Evolutionary conservation across 2,113 vertebrate species (phyloP).

Genomic region (Phylloscopus trochiloides): DNA sequence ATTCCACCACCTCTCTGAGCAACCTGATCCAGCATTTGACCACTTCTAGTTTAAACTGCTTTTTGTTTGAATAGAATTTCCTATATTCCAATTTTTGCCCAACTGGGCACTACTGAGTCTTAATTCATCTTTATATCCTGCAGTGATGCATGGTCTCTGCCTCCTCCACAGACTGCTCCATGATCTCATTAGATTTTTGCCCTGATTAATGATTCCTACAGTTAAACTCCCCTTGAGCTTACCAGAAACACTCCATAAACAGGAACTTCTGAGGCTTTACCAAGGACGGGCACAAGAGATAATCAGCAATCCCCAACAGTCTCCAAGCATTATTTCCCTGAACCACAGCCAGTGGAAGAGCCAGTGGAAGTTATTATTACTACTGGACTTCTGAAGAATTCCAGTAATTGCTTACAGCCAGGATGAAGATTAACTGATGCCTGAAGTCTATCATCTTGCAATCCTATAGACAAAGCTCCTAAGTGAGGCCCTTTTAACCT

Average conservation of each 20-base stretch:
- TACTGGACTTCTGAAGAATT: background rate
- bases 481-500: background rate
- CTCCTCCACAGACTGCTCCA: background rate
- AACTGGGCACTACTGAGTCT: background rate
- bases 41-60: background rate
- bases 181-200: background rate
- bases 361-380: background rate
- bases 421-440: background rate
- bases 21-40: background rate
- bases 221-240: background rate
- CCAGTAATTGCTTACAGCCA: background rate
- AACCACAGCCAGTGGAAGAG: background rate
- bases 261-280: background rate
- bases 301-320: background rate
- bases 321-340: background rate
- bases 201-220: background rate
- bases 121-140: background rate
- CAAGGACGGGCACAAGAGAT: background rate
- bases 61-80: background rate
- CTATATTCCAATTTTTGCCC: background rate
- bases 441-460: background rate
- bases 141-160: background rate
- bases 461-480: background rate
- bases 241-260: background rate
- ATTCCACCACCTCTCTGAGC: background rate